Percentiles rank a stretch among this genome's conserved stretches.
Evolutionary conservation across 2,797 vertebrate species (phyloP).

Genomic region (Micrastur ruficollis): DNA sequence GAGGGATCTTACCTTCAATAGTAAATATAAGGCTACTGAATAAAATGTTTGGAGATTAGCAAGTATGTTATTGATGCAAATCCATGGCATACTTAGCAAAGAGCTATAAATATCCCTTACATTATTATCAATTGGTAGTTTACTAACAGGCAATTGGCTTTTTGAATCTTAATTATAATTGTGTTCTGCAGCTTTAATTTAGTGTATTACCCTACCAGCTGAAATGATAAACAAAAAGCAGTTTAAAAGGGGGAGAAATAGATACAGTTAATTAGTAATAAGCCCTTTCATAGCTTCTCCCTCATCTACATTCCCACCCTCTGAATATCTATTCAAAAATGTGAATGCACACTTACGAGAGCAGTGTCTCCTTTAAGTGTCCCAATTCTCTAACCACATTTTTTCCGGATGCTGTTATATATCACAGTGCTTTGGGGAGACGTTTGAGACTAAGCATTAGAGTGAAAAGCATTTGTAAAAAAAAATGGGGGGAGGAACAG

Average conservation of each 20-base stretch:
- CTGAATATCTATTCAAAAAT: conserved; percentile 53
- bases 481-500: neutral
- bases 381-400: conserved; percentile 53
- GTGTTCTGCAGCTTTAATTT: conserved; percentile 70
- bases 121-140: conserved; percentile 71
- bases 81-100: conserved; percentile 60
- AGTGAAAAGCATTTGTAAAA: neutral
- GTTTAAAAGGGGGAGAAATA: conserved; percentile 55
- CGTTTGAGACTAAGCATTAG: neutral
- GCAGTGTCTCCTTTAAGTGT: conserved; percentile 49
- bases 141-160: conserved; percentile 70
- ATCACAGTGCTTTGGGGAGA: conserved; percentile 47
- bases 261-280: conserved; percentile 65
- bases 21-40: conserved; percentile 22
- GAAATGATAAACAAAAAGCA: conserved; percentile 64
- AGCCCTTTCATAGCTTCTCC: conserved; percentile 53
- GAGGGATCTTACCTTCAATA: conserved; percentile 35
- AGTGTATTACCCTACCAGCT: conserved; percentile 56
- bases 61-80: conserved; percentile 71
- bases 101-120: conserved; percentile 67
- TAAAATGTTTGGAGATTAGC: conserved; percentile 53
- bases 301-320: conserved; percentile 45
- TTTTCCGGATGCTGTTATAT: conserved; percentile 44
- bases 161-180: conserved; percentile 76
- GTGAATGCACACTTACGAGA: conserved; percentile 46